Evolutionary conservation across 2,113 vertebrate species (phyloP).

Genomic region (Edolisoma coerulescens): DNA sequence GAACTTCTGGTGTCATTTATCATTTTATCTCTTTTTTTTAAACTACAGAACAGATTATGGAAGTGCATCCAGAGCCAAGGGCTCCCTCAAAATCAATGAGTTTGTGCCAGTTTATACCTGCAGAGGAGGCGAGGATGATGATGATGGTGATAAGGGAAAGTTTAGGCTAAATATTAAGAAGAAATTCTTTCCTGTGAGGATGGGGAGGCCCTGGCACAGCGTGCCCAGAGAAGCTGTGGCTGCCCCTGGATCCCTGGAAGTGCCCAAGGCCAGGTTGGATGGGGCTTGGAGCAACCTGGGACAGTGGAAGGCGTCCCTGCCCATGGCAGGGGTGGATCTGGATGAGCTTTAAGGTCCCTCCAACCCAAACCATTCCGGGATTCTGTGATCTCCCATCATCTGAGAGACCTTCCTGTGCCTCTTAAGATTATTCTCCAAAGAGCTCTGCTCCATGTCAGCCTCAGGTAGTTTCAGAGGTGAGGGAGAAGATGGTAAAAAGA

Average conservation of each 20-base stretch:
- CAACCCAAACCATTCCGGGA: neutral
- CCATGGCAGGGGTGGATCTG: fast-evolving
- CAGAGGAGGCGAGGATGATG: neutral
- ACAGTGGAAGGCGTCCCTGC: neutral
- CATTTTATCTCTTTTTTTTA: neutral
- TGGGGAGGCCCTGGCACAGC: fast-evolving
- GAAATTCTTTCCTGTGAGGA: neutral
- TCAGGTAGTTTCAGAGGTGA: neutral
- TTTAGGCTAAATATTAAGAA: neutral
- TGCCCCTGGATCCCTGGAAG: neutral
- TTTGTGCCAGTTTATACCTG: neutral
- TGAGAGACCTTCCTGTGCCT: neutral
- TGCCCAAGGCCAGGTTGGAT: fast-evolving
- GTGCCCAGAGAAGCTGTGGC: neutral
- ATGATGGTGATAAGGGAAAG: neutral
- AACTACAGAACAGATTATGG: neutral
- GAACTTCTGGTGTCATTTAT: neutral
- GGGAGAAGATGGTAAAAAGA: neutral
- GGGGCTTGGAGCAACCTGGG: fast-evolving
- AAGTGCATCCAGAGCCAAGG: neutral
- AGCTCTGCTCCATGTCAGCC: neutral
- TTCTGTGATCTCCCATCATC: neutral
- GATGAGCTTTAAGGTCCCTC: neutral
- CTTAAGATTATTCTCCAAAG: neutral
- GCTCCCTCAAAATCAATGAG: neutral